Conservation (phyloP, 2,888 invertebrate species). For the Apamea epomidion region DNA sequence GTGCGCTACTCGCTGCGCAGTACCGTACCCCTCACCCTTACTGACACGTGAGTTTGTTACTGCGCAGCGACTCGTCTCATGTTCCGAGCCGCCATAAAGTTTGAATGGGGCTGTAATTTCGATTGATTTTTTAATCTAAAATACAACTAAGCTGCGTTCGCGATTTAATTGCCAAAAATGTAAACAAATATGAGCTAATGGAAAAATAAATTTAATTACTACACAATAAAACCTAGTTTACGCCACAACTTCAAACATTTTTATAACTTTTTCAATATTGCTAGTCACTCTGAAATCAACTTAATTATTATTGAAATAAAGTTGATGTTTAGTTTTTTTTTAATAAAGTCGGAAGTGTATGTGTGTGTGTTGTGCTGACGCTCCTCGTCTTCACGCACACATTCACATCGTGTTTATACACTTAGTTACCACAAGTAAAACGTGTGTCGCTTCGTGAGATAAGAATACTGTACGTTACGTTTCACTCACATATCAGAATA, state of each 20-base stretch:
- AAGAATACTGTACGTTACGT: background rate
- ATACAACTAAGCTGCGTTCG: background rate
- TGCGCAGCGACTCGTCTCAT: background rate
- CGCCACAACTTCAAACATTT: no score
- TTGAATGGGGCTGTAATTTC: background rate
- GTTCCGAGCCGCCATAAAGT: background rate
- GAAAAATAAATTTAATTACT: no score
- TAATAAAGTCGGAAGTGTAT: background rate
- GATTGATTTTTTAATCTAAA: background rate
- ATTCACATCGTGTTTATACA: background rate
- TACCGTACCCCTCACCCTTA: background rate
- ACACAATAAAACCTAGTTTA: no score
- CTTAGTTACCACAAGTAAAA: background rate
- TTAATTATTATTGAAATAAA: no score
- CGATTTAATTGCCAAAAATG: no score
- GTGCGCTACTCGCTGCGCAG: background rate
- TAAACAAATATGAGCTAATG: no score
- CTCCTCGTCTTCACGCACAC: background rate
- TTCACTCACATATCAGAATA: background rate
- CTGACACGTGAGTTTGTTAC: background rate
- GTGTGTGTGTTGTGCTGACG: background rate
- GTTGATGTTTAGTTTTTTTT: no score
- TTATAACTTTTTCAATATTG: no score
- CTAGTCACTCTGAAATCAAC: no score
- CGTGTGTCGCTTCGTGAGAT: background rate